Percentiles rank a stretch among this genome's conserved stretches.
Conservation (phyloP, 2,888 invertebrate genomes). For the Pheosia tremula region DNA sequence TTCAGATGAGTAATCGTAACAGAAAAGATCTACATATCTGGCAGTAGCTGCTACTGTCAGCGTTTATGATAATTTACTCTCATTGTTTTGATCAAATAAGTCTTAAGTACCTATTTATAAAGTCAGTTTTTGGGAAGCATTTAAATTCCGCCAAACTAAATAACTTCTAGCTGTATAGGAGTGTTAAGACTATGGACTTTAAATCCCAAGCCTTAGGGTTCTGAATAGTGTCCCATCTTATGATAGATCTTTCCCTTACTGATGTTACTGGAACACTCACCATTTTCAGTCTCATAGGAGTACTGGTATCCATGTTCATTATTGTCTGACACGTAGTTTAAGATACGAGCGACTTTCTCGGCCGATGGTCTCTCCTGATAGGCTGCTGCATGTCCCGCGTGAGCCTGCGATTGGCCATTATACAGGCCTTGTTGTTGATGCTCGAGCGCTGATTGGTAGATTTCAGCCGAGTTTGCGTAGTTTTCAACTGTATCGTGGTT, state of each 20-base stretch:
- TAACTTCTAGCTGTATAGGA: no score
- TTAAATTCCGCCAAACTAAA: no score
- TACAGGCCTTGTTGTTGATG: slow-evolving; percentile 54
- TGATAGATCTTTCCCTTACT: background rate
- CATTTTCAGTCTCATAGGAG: slow-evolving; percentile 87
- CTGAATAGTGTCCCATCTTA: background rate
- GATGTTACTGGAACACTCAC: slow-evolving; percentile 50
- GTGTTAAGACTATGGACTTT: no score
- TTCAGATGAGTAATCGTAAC: no score
- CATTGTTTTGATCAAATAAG: no score
- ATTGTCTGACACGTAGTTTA: slow-evolving; percentile 55
- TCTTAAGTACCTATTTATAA: no score
- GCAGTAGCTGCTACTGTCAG: no score
- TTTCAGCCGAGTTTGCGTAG: slow-evolving; percentile 52
- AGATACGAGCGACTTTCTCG: slow-evolving; percentile 61
- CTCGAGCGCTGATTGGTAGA: slow-evolving; percentile 61
- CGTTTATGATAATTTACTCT: no score
- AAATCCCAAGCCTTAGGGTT: background rate
- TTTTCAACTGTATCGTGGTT: slow-evolving; percentile 38
- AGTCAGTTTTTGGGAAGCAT: no score
- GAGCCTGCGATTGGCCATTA: slow-evolving; percentile 51
- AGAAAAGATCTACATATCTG: no score
- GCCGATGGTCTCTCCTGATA: slow-evolving; percentile 34
- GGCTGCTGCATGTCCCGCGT: slow-evolving; percentile 27
- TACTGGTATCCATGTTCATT: slow-evolving; percentile 68